Evolutionary conservation across 2,888 invertebrate genomes (phyloP).

Genomic region (Thereva nobilitata): DNA sequence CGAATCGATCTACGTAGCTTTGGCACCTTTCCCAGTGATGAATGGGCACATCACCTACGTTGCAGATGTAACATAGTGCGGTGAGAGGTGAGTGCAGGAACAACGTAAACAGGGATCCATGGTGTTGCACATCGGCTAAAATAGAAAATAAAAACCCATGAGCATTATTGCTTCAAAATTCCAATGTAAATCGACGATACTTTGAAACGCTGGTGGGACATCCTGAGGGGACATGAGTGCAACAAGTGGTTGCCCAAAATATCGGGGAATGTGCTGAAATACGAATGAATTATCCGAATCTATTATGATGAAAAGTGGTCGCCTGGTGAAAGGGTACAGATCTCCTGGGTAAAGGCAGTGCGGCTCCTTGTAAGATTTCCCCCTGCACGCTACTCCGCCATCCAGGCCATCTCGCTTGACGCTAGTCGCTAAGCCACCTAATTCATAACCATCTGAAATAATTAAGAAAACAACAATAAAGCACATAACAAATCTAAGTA

Average conservation of each 20-base stretch:
- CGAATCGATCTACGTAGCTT: slow-evolving; percentile 83
- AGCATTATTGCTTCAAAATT: neutral
- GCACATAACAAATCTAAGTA: neutral
- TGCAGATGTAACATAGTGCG: slow-evolving; percentile 89
- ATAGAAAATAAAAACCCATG: slow-evolving; percentile 20
- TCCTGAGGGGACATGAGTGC: slow-evolving; percentile 93
- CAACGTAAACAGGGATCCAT: slow-evolving; percentile 91
- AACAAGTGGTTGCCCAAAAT: slow-evolving; percentile 92
- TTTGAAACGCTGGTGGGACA: slow-evolving; percentile 80
- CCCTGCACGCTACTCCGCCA: slow-evolving; percentile 55
- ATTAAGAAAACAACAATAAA: neutral
- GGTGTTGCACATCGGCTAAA: slow-evolving; percentile 74
- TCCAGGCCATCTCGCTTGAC: slow-evolving; percentile 74
- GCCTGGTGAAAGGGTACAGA: slow-evolving; percentile 87
- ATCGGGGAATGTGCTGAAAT: slow-evolving; percentile 86
- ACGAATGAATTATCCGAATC: slow-evolving; percentile 95
- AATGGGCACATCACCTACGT: slow-evolving; percentile 81
- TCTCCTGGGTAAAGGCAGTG: slow-evolving; percentile 92
- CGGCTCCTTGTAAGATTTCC: slow-evolving; percentile 65
- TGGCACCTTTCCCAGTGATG: slow-evolving; percentile 91
- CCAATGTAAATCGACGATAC: slow-evolving; percentile 57
- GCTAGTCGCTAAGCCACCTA: slow-evolving; percentile 88
- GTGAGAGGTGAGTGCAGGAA: slow-evolving; percentile 94
- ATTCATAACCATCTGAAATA: slow-evolving; percentile 79
- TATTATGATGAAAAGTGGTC: slow-evolving; percentile 90